phyloP scores from a whole-genome alignment of 2,888 invertebrate genomes.

The Dolichomitus sp. region DNA sequence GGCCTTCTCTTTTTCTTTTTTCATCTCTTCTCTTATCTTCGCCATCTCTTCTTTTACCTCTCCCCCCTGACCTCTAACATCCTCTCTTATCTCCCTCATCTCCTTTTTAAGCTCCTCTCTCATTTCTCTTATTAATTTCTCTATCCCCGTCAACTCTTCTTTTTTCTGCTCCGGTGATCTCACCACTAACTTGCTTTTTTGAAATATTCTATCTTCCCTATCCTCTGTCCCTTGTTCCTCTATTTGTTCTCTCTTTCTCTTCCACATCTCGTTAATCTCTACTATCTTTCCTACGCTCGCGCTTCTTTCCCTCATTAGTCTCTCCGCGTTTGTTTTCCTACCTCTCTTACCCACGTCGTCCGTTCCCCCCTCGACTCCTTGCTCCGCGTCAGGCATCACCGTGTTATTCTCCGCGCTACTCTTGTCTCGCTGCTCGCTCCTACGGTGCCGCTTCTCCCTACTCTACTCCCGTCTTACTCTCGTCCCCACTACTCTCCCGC shows the following conservation, averaged over 20 bases:
- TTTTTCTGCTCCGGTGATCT: not conserved
- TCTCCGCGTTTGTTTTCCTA: conserved; percentile 14
- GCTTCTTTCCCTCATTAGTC: conserved; percentile 7
- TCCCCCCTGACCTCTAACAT: too few relatives aligned
- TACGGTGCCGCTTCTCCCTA: too few relatives aligned
- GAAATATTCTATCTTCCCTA: not conserved
- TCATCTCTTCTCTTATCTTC: conserved; percentile 8
- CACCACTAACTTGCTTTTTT: not conserved
- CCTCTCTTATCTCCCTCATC: not conserved
- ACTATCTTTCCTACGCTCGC: conserved; percentile 4
- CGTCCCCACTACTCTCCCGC: too few relatives aligned
- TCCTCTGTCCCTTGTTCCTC: too few relatives aligned
- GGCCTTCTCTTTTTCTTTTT: not conserved
- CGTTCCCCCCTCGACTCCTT: not conserved
- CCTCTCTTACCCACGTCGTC: conserved; percentile 6
- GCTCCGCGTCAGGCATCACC: not conserved
- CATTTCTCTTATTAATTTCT: not conserved
- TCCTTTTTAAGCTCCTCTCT: not conserved
- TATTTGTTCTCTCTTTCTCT: too few relatives aligned
- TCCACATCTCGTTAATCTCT: conserved; percentile 3
- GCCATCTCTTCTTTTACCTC: not conserved
- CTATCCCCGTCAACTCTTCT: not conserved
- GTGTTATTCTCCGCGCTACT: too few relatives aligned
- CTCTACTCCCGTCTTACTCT: too few relatives aligned
- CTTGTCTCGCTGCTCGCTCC: too few relatives aligned